Percentiles rank a stretch among this genome's conserved stretches.
Conservation (phyloP, 2,113 vertebrate genomes). For the Hippocampus mohnikei region DNA sequence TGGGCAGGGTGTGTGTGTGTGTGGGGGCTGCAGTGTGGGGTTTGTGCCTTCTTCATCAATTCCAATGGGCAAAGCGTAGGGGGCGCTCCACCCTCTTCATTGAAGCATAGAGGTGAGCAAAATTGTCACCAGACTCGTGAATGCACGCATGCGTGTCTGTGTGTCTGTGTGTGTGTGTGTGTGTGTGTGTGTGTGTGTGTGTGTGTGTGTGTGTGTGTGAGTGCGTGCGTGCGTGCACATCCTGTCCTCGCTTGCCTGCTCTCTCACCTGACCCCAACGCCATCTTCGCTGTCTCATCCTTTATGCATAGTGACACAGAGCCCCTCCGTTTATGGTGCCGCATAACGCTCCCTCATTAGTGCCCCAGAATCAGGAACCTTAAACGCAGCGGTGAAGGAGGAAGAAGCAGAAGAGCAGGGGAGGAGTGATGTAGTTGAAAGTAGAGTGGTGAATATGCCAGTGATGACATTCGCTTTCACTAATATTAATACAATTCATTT, state of each 20-base stretch:
- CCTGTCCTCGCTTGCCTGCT: constrained; percentile 64
- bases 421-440: constrained; percentile 57
- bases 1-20: not conserved
- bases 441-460: constrained; percentile 75
- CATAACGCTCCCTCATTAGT: constrained; percentile 96
- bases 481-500: constrained; percentile 93
- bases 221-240: constrained; percentile 12
- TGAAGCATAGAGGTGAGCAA: constrained; percentile 35
- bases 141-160: constrained; percentile 2
- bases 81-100: constrained; percentile 44
- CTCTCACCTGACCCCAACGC: constrained; percentile 76
- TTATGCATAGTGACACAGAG: constrained; percentile 91
- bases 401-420: not conserved
- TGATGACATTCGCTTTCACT: constrained; percentile 86
- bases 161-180: no score
- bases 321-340: constrained; percentile 87
- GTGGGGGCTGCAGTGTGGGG: not conserved
- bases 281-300: constrained; percentile 89
- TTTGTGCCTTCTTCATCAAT: constrained; percentile 3
- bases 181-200: no score
- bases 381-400: constrained; percentile 76
- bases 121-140: constrained; percentile 41
- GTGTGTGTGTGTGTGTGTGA: not conserved
- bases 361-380: constrained; percentile 79
- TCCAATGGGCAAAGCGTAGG: constrained; percentile 24